A percentile compares a stretch with the other conserved stretches of the same genome.
Evolutionary conservation across 2,113 vertebrate genomes (phyloP).

Genomic region (Cryptomyrus ogoouensis): DNA sequence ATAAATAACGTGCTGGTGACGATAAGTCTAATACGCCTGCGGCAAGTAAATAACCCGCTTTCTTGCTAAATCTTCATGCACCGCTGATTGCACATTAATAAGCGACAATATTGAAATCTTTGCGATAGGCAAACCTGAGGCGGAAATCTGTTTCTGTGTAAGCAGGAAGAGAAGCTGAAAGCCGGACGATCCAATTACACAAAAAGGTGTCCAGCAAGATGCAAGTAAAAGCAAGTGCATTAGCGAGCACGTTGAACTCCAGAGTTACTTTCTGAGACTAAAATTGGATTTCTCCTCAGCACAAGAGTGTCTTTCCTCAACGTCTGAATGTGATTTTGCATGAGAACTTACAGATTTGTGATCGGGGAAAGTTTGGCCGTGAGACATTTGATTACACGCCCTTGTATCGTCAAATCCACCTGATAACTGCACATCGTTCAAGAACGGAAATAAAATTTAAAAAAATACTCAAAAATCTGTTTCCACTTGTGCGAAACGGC

Average conservation of each 20-base stretch:
- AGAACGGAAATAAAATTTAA: neutral
- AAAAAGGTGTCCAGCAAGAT: neutral
- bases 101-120: slow-evolving; percentile 40
- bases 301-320: neutral
- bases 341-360: neutral
- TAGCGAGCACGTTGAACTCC: neutral
- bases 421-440: neutral
- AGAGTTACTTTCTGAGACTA: neutral
- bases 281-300: neutral
- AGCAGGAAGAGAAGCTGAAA: neutral
- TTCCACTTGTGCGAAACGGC: neutral
- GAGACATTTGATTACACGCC: neutral
- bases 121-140: slow-evolving; percentile 26
- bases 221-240: neutral
- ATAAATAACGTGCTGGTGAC: neutral
- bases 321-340: neutral
- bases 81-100: slow-evolving; percentile 53
- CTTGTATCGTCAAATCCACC: neutral
- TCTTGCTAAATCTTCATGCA: slow-evolving; percentile 54
- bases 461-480: neutral
- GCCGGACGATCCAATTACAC: slow-evolving; percentile 5
- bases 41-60: slow-evolving; percentile 51
- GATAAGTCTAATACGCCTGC: slow-evolving; percentile 47
- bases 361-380: neutral
- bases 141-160: neutral